Percentiles rank a stretch among this genome's conserved stretches.
These are phyloP conservation scores for Netelia inedita DNA, from an alignment of 2,888 invertebrate genomes.

Conservation along the genomic window DNA sequence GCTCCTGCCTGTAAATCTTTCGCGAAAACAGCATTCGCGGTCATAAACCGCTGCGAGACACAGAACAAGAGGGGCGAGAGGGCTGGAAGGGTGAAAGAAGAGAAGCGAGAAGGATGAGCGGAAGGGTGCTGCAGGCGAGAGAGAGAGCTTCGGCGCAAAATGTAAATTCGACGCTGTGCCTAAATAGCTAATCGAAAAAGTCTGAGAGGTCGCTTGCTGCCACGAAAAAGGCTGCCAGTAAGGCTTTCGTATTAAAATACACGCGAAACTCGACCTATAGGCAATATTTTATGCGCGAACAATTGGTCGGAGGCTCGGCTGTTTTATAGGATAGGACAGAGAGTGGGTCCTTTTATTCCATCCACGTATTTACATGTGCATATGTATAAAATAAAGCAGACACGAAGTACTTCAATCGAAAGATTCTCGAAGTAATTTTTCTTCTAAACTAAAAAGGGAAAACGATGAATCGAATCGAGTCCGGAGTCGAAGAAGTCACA, in stretches of 20 bases:
- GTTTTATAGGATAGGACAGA: constrained; percentile 9
- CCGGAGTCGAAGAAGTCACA: neutral
- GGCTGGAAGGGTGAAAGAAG: constrained; percentile 13
- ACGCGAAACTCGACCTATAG: constrained; percentile 9
- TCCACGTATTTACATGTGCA: neutral
- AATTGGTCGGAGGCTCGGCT: constrained; percentile 32
- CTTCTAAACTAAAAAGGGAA: neutral
- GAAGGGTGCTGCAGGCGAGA: constrained; percentile 26
- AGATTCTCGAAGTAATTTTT: constrained; percentile 33
- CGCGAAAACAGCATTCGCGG: constrained; percentile 61
- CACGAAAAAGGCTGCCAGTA: constrained; percentile 20
- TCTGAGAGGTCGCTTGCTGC: constrained; percentile 38
- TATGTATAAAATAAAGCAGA: constrained; percentile 21
- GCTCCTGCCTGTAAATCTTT: constrained; percentile 68
- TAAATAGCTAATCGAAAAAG: constrained; percentile 70
- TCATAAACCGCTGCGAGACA: constrained; percentile 60
- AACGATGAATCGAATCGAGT: constrained; percentile 16
- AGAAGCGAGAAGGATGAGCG: constrained; percentile 28
- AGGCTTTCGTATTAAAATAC: constrained; percentile 12
- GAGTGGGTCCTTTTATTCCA: neutral
- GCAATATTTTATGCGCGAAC: constrained; percentile 36
- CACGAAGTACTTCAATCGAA: constrained; percentile 24
- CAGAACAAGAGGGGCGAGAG: constrained; percentile 14
- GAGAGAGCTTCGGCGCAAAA: constrained; percentile 58
- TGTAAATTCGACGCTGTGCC: constrained; percentile 68